Evolutionary conservation across 2,888 invertebrate species (phyloP), one percentile per base, ranked within the genome.

Genomic region (Lacanobia oleracea): DNA sequence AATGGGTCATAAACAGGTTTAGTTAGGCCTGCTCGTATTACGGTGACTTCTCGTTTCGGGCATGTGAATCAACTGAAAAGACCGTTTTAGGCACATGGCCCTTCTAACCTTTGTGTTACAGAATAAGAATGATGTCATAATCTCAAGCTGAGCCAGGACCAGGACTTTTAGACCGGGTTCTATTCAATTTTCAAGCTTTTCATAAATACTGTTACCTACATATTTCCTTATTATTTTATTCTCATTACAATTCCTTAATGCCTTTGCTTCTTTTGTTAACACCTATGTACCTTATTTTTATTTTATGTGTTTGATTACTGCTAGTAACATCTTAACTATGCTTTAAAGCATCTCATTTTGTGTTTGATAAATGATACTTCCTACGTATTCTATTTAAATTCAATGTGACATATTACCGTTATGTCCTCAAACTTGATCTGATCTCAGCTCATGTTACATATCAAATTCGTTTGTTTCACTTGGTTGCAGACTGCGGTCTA

Each of bases 1-100:
- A 87, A 88, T 88, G 82, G 86, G 79, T 83, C 83, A 85, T 85
- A 87, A 89, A 91, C 90, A 79, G 88, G 90, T 89, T 90, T 88
- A 84, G 77, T 76, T 74, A 77, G 81, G 75, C 84, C 79, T 78
- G 72, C 73, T 83, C 75, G 56, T 76, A 71, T 85, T 80, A 82
- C 75, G 70, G 64, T 43, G 67, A 64, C 75, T 59, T 45, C 61
- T 64, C 62, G 63, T 81, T 78, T 75, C 59, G 72, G 72, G 21
- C 69, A 72, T 40, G 65, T 75, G 74, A 73, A 67, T 74, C 67
- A 78, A 84, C 64, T 83, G 67, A 72, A 80, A 67, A 64, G 43
- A 60, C 48, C 45, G 50, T 70, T 75, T 61, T 67, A 33, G 59
- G 64, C 54, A 67, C 51, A 57, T 59, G 48, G 63, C 59, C 27